phyloP scores from a whole-genome alignment of 2,888 invertebrate genomes.

The Apomyelois bistriatella region DNA sequence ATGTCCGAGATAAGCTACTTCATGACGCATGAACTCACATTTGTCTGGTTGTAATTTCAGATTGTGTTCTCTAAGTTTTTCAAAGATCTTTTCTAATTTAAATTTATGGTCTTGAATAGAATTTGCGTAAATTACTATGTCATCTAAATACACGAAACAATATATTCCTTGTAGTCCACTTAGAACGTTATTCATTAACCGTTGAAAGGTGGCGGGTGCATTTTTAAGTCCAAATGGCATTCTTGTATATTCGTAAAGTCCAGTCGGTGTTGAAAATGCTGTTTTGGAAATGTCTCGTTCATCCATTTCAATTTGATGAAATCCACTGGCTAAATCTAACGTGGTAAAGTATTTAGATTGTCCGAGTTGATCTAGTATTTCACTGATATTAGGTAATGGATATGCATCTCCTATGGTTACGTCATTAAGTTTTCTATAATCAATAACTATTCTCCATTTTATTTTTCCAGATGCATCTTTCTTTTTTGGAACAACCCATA shows the following conservation, averaged over 20 bases:
- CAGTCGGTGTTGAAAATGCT: constrained; percentile 15
- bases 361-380: too few relatives aligned
- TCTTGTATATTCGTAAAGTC: constrained; percentile 15
- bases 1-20: constrained; percentile 47
- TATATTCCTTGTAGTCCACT: constrained; percentile 6
- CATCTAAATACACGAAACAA: constrained; percentile 11
- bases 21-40: constrained; percentile 38
- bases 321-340: constrained; percentile 18
- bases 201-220: constrained; percentile 13
- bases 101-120: constrained; percentile 34
- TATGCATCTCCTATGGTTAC: too few relatives aligned
- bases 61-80: constrained; percentile 24
- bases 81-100: constrained; percentile 33
- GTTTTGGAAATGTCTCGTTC: constrained; percentile 15
- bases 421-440: too few relatives aligned
- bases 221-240: too few relatives aligned
- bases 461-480: too few relatives aligned
- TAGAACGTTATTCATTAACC: constrained; percentile 16
- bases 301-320: constrained; percentile 14
- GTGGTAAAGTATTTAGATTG: constrained; percentile 1
- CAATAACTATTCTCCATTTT: too few relatives aligned
- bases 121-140: constrained; percentile 21
- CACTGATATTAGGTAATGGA: too few relatives aligned
- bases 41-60: constrained; percentile 41
- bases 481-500: too few relatives aligned